Evolutionary conservation across 2,888 invertebrate species (phyloP).

Genomic region (Drosophila testacea): DNA sequence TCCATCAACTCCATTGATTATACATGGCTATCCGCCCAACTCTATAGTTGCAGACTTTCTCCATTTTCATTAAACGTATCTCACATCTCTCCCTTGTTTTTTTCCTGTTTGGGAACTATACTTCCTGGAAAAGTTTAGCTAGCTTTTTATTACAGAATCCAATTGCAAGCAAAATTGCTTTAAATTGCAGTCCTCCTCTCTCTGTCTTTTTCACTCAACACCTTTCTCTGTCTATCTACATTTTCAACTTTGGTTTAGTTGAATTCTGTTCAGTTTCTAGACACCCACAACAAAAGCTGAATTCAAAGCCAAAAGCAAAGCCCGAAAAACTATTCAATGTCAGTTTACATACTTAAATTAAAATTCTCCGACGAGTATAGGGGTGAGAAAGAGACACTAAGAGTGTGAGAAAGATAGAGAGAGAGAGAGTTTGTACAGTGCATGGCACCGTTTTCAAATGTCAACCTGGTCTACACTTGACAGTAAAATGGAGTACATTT

Average conservation of each 20-base stretch:
- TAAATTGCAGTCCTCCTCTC: conserved; percentile 34
- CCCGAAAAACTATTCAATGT: conserved; percentile 74
- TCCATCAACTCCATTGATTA: conserved; percentile 49
- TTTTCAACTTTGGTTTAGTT: conserved; percentile 29
- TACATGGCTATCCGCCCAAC: conserved; percentile 28
- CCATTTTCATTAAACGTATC: conserved; percentile 46
- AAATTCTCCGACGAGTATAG: conserved; percentile 67
- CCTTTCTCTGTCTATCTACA: background rate
- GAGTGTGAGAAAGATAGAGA: background rate
- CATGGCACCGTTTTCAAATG: conserved; percentile 67
- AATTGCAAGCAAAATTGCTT: conserved; percentile 70
- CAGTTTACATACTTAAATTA: conserved; percentile 81
- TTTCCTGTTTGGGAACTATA: conserved; percentile 39
- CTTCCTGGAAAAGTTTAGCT: conserved; percentile 37
- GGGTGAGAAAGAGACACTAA: background rate
- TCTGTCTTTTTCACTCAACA: too few species aligned
- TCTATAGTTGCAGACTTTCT: conserved; percentile 2
- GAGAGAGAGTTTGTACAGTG: conserved; percentile 8
- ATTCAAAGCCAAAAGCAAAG: conserved; percentile 28
- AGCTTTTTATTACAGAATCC: conserved; percentile 58
- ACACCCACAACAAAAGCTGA: conserved; percentile 64
- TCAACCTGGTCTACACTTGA: conserved; percentile 78
- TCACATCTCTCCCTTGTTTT: background rate
- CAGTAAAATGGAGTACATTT: conserved; percentile 82
- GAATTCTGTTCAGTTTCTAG: conserved; percentile 39